Conservation (phyloP, 2,113 vertebrate species). For the Porphyrio hochstetteri region DNA sequence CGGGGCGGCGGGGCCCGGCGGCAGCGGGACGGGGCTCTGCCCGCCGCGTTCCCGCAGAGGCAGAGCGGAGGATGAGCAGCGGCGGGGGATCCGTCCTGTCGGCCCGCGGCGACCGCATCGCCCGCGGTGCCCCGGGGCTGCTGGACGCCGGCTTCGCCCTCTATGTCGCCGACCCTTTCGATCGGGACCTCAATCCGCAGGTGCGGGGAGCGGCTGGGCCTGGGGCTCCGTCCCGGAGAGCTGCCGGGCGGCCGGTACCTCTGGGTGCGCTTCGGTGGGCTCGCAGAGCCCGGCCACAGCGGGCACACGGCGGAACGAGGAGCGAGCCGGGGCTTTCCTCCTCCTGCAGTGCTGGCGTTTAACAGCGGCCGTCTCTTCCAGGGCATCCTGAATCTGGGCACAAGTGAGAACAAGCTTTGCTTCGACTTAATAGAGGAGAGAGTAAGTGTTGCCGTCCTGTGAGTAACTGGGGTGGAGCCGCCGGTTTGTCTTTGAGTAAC, state of each 20-base stretch:
- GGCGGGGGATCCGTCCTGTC: not conserved
- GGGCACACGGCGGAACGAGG: not conserved
- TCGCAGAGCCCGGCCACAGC: not conserved
- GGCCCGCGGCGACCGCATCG: not conserved
- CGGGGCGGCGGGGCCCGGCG: too few species aligned
- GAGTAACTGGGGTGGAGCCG: fast-evolving
- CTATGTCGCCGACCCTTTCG: not conserved
- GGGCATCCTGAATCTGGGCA: conserved; percentile 43
- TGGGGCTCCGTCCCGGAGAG: not conserved
- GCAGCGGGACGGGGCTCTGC: too few species aligned
- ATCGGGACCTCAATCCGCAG: not conserved
- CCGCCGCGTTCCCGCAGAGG: not conserved
- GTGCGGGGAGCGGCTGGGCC: not conserved
- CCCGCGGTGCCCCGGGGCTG: not conserved
- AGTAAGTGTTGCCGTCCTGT: not conserved
- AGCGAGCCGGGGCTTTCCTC: not conserved
- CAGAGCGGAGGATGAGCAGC: not conserved
- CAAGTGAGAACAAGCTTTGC: conserved; percentile 46
- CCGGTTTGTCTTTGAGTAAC: not conserved
- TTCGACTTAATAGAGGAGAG: conserved; percentile 22
- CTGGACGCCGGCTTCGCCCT: not conserved
- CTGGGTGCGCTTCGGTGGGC: not conserved
- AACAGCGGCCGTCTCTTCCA: not conserved
- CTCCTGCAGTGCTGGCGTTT: fast-evolving
- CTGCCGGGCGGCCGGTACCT: not conserved